A percentile compares a stretch with the other conserved stretches of the same genome.
phyloP scores from a whole-genome alignment of 2,797 vertebrate genomes.

The Cottoperca gobio region DNA sequence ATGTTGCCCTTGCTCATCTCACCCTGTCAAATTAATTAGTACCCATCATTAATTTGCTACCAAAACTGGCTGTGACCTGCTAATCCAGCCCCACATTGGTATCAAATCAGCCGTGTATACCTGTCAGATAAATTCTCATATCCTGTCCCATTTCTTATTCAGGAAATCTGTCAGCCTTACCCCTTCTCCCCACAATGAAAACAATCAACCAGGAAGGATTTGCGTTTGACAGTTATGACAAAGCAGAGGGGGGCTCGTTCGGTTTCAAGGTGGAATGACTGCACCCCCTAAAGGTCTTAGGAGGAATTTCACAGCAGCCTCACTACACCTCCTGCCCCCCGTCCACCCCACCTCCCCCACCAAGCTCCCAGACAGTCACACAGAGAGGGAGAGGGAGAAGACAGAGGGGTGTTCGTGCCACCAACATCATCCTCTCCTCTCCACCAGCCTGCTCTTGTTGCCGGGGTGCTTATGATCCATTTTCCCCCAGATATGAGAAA shows the following conservation, averaged over 20 bases:
- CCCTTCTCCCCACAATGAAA: conserved; percentile 78
- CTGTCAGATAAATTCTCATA: conserved; percentile 83
- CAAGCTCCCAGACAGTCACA: conserved; percentile 45
- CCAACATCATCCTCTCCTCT: conserved; percentile 74
- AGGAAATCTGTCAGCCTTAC: conserved; percentile 79
- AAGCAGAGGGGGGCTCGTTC: conserved; percentile 61
- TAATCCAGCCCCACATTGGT: conserved; percentile 71
- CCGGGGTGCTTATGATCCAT: conserved; percentile 86
- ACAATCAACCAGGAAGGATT: conserved; percentile 81
- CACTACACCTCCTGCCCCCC: conserved; percentile 19
- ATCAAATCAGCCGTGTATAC: conserved; percentile 82
- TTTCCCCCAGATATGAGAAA: conserved; percentile 87
- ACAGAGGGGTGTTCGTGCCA: conserved; percentile 70
- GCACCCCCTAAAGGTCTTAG: conserved; percentile 85
- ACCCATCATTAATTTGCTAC: conserved; percentile 77
- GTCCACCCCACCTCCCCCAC: conserved; percentile 38
- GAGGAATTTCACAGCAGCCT: conserved; percentile 70
- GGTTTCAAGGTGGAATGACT: conserved; percentile 85
- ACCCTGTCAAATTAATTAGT: conserved; percentile 83
- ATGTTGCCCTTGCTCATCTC: conserved; percentile 65
- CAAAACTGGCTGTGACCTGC: conserved; percentile 73
- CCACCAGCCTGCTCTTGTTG: conserved; percentile 65
- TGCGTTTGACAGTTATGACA: conserved; percentile 80
- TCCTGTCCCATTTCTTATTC: conserved; percentile 82
- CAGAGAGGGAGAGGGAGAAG: conserved; percentile 51